These are phyloP conservation scores for Tineola bisselliella DNA, from an alignment of 2,888 invertebrate species.

Conservation along the genomic window DNA sequence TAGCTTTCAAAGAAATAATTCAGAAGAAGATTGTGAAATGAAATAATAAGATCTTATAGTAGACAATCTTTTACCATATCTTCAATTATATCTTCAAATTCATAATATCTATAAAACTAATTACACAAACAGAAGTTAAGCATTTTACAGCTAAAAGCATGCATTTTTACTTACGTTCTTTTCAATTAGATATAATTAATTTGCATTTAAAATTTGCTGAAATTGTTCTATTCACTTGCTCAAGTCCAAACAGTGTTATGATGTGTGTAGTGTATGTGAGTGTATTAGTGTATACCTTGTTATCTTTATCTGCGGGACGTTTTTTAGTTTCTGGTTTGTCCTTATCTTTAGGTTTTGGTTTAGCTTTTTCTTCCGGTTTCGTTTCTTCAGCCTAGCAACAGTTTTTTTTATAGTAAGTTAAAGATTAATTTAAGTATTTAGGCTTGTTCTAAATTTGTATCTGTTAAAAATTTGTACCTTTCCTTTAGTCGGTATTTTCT, in stretches of 20 bases:
- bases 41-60: not conserved
- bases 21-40: not conserved
- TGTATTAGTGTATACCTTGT: slow-evolving; percentile 36
- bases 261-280: not conserved
- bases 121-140: slow-evolving; percentile 26
- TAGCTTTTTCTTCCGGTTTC: slow-evolving; percentile 57
- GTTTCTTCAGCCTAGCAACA: slow-evolving; percentile 49
- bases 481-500: slow-evolving; percentile 52
- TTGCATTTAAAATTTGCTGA: not conserved
- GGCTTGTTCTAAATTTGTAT: not conserved
- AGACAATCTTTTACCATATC: not conserved
- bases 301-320: slow-evolving; percentile 53
- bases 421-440: too few relatives aligned
- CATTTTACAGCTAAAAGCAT: slow-evolving; percentile 28
- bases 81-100: not conserved
- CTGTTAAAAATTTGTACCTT: slow-evolving; percentile 35
- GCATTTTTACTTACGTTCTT: slow-evolving; percentile 20
- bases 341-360: slow-evolving; percentile 47
- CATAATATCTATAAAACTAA: not conserved
- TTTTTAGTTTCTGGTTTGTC: slow-evolving; percentile 51
- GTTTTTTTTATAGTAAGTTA: slow-evolving; percentile 14
- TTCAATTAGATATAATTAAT: not conserved
- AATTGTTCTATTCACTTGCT: not conserved
- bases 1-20: not conserved
- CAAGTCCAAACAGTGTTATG: not conserved